phyloP scores from a whole-genome alignment of 2,113 vertebrate species.

The Gymnocephalus cernua region DNA sequence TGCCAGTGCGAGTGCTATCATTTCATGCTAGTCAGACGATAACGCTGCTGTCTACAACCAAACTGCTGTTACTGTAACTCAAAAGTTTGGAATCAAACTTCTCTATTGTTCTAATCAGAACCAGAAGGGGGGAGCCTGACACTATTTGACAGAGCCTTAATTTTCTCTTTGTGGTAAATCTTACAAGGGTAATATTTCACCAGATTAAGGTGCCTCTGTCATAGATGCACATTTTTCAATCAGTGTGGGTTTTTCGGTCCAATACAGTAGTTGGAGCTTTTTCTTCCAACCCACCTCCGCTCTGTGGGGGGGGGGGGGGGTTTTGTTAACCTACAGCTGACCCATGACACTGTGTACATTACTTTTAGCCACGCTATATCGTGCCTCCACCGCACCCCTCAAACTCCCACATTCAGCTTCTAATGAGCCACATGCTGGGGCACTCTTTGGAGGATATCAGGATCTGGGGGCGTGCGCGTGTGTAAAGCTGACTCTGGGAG shows the following conservation, averaged over 20 bases:
- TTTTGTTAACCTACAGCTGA: slow-evolving; percentile 73
- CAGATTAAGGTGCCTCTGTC: slow-evolving; percentile 60
- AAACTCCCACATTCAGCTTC: slow-evolving; percentile 56
- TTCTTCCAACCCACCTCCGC: slow-evolving; percentile 48
- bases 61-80: slow-evolving; percentile 31
- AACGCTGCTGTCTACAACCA: slow-evolving; percentile 22
- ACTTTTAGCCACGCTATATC: slow-evolving; percentile 62
- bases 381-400: slow-evolving; percentile 47
- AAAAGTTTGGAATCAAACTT: slow-evolving; percentile 29
- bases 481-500: slow-evolving; percentile 76
- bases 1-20: slow-evolving; percentile 49
- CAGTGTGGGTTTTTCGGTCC: slow-evolving; percentile 40
- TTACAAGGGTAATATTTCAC: slow-evolving; percentile 62
- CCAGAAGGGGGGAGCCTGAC: slow-evolving; percentile 40
- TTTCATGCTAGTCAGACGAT: slow-evolving; percentile 36
- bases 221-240: slow-evolving; percentile 49
- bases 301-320: slow-evolving; percentile 8
- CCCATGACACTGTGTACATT: slow-evolving; percentile 74
- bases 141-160: slow-evolving; percentile 56
- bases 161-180: slow-evolving; percentile 63
- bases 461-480: slow-evolving; percentile 49
- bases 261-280: slow-evolving; percentile 63
- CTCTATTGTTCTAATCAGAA: slow-evolving; percentile 62
- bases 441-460: slow-evolving; percentile 60
- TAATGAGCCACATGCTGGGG: slow-evolving; percentile 74